Conservation (phyloP, 2,888 invertebrate species). For the Pinctada fucata region DNA sequence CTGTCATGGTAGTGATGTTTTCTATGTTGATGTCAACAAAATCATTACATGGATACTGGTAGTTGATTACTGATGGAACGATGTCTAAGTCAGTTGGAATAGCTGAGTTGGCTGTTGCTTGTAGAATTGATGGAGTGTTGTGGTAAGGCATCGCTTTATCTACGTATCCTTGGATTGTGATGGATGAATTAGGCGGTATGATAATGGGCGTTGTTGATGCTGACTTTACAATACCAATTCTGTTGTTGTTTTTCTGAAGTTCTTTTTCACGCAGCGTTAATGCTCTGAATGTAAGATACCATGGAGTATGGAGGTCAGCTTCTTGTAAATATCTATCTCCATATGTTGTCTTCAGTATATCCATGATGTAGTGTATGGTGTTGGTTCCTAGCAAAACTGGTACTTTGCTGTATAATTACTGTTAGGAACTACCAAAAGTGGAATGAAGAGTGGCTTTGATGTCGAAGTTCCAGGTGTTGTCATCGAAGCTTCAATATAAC, state of each 20-base stretch:
- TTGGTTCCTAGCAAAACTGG: constrained; percentile 45
- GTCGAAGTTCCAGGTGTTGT: neutral
- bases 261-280: constrained; percentile 24
- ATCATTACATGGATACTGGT: constrained; percentile 16
- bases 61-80: constrained; percentile 30
- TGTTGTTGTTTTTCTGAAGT: constrained; percentile 28
- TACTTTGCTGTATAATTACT: constrained; percentile 30
- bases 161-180: constrained; percentile 18
- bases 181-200: constrained; percentile 29
- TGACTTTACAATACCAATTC: constrained; percentile 32
- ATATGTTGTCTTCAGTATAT: constrained; percentile 20
- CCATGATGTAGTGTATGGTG: constrained; percentile 29
- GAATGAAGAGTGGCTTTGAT: constrained; percentile 8
- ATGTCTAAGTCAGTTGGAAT: constrained; percentile 34
- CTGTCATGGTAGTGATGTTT: constrained; percentile 41
- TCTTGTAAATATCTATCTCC: constrained; percentile 38
- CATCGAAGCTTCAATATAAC: constrained; percentile 33
- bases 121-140: constrained; percentile 34
- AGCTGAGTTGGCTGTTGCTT: constrained; percentile 23
- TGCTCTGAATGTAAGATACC: constrained; percentile 33
- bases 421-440: constrained; percentile 37
- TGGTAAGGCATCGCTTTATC: constrained; percentile 37
- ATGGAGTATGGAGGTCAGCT: constrained; percentile 33
- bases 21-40: constrained; percentile 24
- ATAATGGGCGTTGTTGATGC: constrained; percentile 19